Evolutionary conservation across 2,888 invertebrate species (phyloP), one percentile per base, ranked within the genome.

Genomic region (Ormyrus pomaceus): DNA sequence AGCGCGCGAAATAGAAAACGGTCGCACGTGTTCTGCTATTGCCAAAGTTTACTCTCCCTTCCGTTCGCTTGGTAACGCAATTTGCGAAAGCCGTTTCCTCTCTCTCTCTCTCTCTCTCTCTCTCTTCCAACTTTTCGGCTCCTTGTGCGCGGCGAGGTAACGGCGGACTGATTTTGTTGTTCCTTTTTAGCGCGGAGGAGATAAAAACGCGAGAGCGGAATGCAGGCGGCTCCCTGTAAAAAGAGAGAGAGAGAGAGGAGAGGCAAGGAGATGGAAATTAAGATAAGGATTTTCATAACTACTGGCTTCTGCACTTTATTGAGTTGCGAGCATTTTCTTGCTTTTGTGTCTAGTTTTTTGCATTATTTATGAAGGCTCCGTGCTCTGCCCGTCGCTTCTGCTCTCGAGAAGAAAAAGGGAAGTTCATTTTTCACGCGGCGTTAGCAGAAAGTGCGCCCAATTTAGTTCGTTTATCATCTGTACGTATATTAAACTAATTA

Each of bases 251-350:
- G 59, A 70, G 5, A 70, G 13, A 13, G 13, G 13, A 13, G 19
- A 19, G 61, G 51, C 53, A 73, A 59, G 65, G 48, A 77, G 77
- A 81, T 81, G 75, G 71, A 78, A 78, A 81, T 81, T 81, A 81
- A 81, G 81, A 81, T 81, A 75, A 55, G 62, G 51, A 55, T 73
- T 80, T 77, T 69, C 77, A 73, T 80, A 73, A 51, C 77, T 80
- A 80, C 77, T 59, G 72, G 69, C 46, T 65, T 75, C 64, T 58
- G 64, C 70, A 13, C 69, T 55, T 55, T 34, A n/a, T 59, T 77
- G 48, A 58, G 69, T 51, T 77, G 58, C 62, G 61, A 11, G 34
- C 19, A 13, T 13, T 11, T 58, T 59, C 34, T 58, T 66, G 56
- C 68, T 53, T 68, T 77, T 34, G 55, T 70, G 11, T 59, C 45